Percentiles rank a stretch among this genome's conserved stretches.
These are phyloP conservation scores for Cryptus viduatorius DNA, from an alignment of 2,888 invertebrate species.

Conservation along the genomic window DNA sequence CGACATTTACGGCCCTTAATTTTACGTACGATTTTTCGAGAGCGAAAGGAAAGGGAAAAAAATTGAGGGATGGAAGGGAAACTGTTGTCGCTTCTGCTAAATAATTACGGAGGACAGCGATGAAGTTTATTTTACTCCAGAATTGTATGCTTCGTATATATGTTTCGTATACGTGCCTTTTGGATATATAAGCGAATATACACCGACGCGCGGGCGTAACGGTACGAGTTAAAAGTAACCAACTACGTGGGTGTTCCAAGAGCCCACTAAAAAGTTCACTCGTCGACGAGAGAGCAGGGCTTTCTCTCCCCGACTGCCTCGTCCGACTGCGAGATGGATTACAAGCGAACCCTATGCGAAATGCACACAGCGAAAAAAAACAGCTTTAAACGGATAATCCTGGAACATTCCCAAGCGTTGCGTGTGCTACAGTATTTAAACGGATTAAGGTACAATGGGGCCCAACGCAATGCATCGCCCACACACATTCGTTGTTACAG, in stretches of 20 bases:
- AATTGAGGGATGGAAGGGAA: too few relatives aligned
- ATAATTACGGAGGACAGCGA: too few relatives aligned
- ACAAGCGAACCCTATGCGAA: constrained; percentile 58
- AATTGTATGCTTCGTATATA: neutral
- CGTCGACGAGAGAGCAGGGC: constrained; percentile 13
- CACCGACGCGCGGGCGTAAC: too few relatives aligned
- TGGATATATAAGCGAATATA: neutral
- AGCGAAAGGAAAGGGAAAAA: too few relatives aligned
- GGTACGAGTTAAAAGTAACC: neutral
- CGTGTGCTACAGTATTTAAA: constrained; percentile 58
- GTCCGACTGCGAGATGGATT: constrained; percentile 60
- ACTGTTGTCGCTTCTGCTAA: too few relatives aligned
- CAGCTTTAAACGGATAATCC: constrained; percentile 63
- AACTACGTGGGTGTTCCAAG: neutral
- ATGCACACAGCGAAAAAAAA: constrained; percentile 58
- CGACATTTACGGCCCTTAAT: neutral
- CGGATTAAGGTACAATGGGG: constrained; percentile 60
- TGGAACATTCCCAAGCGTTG: constrained; percentile 38
- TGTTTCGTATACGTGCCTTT: neutral
- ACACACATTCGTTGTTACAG: constrained; percentile 33
- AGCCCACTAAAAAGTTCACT: constrained; percentile 36
- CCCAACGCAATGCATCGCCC: constrained; percentile 34
- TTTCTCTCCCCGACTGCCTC: constrained; percentile 18
- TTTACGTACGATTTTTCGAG: too few relatives aligned
- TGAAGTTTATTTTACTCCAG: too few relatives aligned